Evolutionary conservation across 2,888 invertebrate genomes (phyloP), one percentile per base, ranked within the genome.

Genomic region (Hartigia nigra): DNA sequence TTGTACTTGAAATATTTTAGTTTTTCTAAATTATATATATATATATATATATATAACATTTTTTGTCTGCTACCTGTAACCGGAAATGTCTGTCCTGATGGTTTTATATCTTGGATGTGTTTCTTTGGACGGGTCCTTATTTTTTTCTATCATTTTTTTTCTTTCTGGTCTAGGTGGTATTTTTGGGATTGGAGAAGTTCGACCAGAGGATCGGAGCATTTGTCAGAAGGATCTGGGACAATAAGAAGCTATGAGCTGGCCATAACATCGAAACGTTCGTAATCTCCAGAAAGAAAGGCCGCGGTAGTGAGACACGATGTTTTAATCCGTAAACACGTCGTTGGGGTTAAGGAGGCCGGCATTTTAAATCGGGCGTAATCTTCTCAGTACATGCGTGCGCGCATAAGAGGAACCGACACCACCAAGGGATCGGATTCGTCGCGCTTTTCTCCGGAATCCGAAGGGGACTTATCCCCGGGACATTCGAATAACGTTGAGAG

Each of bases 251-350:
- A 72, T 75, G 81, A 79, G 78, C 80, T 55, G 82, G 74, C 80
- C 80, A 75, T 78, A 85, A 86, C 85, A 85, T 85, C 82, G 83
- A 84, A 83, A 83, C 81, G 82, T 81, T 84, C 77, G 81, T 88
- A 87, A 88, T 88, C 88, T 86, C 55, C 76, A 79, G 83, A 83
- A 87, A 86, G 86, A 84, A 80, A 80, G 82, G 79, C 81, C 86
- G 85, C 80, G 78, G 77, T 81, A 77, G 74, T 76, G 81, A 80
- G 81, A 80, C 82, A 82, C 83, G 85, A 86, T 84, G 84, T 87
- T 88, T 87, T 87, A 88, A 88, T 88, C 89, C 88, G 85, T 87
- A 88, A 89, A 89, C 88, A 89, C 87, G 86, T 86, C 86, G 83
- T 82, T 80, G 82, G 75, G 75, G 39, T 34, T 76, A 34, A 75